Evolutionary conservation across 2,113 vertebrate genomes (phyloP), one percentile per base, ranked within the genome.

Genomic region (Girardinichthys multiradiatus): DNA sequence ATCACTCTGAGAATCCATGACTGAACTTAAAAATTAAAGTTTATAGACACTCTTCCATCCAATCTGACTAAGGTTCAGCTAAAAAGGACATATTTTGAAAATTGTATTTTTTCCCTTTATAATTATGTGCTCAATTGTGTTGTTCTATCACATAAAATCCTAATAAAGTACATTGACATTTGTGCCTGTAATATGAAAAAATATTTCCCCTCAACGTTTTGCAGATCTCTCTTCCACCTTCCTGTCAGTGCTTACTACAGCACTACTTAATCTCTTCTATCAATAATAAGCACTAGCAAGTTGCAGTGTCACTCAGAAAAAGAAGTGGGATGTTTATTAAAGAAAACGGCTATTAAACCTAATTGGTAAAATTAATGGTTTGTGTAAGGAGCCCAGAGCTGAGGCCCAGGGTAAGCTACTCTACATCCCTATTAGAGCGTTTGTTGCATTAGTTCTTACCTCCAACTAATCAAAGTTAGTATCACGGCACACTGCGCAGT

Each of bases 331-430:
- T 24, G 48, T 24, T 51, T 24, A 51, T 9, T 51, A 51, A 4
- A 24, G 8, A 8, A 51, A 51, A 8, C 48, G 8, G 48, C 8
- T 51, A 6, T 51, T 48, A 14, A 48, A 48, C 5, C 15, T 42
- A 42, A 42, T 24, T 51, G 21, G 48, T 70, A 64, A 61, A 28
- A 64, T 57, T 60, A 70, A 81, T 60, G 33, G 19, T 51, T 59
- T 37, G 66, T 48, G 31, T 60, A 33, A 29, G 28, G 13, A 77
- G 67, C 37, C 68, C 48, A 37, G 63, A 67, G 60, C 60, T 54
- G 54, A 74, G 60, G 71, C 77, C 74, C 65, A 60, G 28, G 42
- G 37, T 11, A 39, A 39, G 21, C 9, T 2, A 51, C 48, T 51
- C 24, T 51, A 51, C 48, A 24, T 51, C 15, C 48, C 48, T 19